phyloP scores from a whole-genome alignment of 1,140 invertebrate genomes.

The Pogonomyrmex californicus region DNA sequence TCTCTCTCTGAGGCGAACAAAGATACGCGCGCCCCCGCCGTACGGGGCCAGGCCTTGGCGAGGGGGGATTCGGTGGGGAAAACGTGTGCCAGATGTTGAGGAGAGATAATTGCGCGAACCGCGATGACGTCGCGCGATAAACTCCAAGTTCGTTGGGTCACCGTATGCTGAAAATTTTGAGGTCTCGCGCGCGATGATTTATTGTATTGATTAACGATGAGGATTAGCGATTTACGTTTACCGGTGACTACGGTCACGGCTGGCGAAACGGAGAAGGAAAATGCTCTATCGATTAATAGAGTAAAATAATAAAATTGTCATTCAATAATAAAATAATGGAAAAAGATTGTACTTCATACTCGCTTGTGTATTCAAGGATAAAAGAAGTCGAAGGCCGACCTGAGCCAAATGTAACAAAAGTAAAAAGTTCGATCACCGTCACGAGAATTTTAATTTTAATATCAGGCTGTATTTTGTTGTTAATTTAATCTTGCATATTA shows the following conservation, averaged over 20 bases:
- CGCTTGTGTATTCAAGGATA: neutral
- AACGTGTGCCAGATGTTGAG: constrained; percentile 16
- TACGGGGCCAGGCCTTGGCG: neutral
- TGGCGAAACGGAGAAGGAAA: neutral
- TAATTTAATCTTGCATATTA: neutral
- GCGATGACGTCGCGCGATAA: neutral
- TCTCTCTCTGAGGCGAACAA: constrained; percentile 70
- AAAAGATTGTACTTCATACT: too few species aligned
- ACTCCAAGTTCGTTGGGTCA: constrained; percentile 21
- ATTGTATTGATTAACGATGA: constrained; percentile 21
- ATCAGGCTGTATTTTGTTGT: neutral
- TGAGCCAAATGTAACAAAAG: neutral
- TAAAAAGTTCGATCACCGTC: neutral
- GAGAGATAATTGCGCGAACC: constrained; percentile 26
- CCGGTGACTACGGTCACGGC: neutral
- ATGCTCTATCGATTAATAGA: neutral
- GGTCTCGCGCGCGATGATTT: neutral
- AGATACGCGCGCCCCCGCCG: constrained; percentile 69
- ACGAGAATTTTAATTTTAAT: neutral
- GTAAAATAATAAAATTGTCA: constrained; percentile 1
- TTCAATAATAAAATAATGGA: neutral
- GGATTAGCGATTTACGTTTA: neutral
- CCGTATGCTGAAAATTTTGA: neutral
- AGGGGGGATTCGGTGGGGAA: neutral
- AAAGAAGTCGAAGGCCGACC: neutral